These are phyloP conservation scores for Oxytorus armatus DNA, from an alignment of 2,888 invertebrate species.

Conservation along the genomic window DNA sequence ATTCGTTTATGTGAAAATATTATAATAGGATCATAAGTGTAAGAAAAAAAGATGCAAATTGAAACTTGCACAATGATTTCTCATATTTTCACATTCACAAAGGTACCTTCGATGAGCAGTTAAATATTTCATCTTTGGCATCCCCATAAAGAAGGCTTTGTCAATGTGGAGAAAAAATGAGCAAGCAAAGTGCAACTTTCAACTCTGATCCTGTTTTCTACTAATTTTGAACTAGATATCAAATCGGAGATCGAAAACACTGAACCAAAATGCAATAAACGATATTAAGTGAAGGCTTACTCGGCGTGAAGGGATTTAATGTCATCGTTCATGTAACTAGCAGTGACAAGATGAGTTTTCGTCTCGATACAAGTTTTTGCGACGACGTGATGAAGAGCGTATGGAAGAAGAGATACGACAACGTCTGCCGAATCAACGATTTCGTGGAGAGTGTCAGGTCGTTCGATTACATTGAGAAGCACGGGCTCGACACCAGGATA, in stretches of 20 bases:
- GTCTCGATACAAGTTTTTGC: constrained; percentile 95
- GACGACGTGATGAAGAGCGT: constrained; percentile 93
- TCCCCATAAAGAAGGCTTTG: too few relatives aligned
- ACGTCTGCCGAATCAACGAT: constrained; percentile 91
- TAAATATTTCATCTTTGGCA: too few relatives aligned
- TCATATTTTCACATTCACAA: too few relatives aligned
- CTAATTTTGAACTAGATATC: too few relatives aligned
- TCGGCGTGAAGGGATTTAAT: constrained; percentile 91
- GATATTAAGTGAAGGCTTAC: constrained; percentile 84
- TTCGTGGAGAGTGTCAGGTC: constrained; percentile 89
- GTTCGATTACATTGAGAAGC: constrained; percentile 93
- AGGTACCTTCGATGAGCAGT: too few relatives aligned
- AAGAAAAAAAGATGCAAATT: too few relatives aligned
- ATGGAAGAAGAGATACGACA: constrained; percentile 95
- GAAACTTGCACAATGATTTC: too few relatives aligned
- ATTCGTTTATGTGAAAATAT: constrained; percentile 35
- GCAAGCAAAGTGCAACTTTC: too few relatives aligned
- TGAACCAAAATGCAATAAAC: not conserved
- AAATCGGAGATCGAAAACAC: constrained; percentile 2
- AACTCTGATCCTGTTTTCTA: too few relatives aligned
- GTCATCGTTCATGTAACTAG: constrained; percentile 95
- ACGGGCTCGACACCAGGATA: constrained; percentile 92
- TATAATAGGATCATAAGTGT: not conserved
- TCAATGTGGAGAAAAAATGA: too few relatives aligned
- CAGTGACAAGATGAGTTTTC: constrained; percentile 97